These are phyloP conservation scores for Mustela lutreola DNA, from an alignment of 2,113 vertebrate genomes.

Conservation along the genomic window DNA sequence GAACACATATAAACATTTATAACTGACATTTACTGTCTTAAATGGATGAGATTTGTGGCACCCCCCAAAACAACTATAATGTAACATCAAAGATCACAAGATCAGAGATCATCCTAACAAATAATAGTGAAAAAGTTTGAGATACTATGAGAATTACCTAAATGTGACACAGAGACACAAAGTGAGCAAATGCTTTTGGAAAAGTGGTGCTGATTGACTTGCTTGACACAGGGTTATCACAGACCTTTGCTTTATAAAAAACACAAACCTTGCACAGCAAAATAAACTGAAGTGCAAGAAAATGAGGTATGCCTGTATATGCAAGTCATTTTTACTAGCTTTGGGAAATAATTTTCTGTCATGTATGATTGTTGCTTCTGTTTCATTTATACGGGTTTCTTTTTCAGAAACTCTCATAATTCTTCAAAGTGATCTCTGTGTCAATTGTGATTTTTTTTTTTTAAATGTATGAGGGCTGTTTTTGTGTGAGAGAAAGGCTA, in stretches of 20 bases:
- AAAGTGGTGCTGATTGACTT: not conserved
- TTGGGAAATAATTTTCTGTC: slow-evolving; percentile 52
- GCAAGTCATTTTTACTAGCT: not conserved
- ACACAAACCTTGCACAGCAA: not conserved
- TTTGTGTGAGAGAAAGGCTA: slow-evolving; percentile 45
- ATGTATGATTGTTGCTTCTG: slow-evolving; percentile 25
- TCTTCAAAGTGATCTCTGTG: slow-evolving; percentile 45
- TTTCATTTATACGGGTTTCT: slow-evolving; percentile 43
- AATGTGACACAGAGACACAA: not conserved
- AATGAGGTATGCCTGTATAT: not conserved
- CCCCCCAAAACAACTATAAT: not conserved
- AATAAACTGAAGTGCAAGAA: not conserved
- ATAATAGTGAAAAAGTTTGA: not conserved
- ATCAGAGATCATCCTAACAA: not conserved
- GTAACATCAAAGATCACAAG: not conserved
- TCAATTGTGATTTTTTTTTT: slow-evolving; percentile 36
- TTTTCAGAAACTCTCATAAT: slow-evolving; percentile 54
- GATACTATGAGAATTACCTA: not conserved
- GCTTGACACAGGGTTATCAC: not conserved
- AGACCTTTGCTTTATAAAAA: not conserved
- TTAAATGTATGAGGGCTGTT: slow-evolving; percentile 16
- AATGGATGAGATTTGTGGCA: not conserved
- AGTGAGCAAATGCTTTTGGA: not conserved
- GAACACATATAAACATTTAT: not conserved
- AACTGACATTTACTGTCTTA: not conserved